A percentile compares a stretch with the other conserved stretches of the same genome.
Evolutionary conservation across 2,797 vertebrate species (phyloP).

Genomic region (Acridotheres tristis): DNA sequence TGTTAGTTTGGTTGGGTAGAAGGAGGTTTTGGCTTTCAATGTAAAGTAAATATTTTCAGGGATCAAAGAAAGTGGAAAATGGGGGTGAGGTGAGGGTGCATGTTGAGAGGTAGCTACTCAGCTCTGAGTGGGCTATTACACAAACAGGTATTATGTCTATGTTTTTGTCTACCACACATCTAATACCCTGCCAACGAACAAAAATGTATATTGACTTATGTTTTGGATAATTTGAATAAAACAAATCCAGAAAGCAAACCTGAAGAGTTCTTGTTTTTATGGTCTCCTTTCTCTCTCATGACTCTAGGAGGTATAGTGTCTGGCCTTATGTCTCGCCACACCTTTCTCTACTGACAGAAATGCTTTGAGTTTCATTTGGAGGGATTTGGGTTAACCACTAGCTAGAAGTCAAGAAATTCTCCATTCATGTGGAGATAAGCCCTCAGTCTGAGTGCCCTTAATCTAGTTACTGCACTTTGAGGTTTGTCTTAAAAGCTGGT

Average conservation of each 20-base stretch:
- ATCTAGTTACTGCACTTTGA: background rate
- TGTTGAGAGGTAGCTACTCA: background rate
- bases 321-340: background rate
- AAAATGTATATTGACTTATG: background rate
- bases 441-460: background rate
- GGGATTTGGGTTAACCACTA: background rate
- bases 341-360: background rate
- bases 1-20: constrained; percentile 19
- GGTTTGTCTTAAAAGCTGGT: background rate
- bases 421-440: background rate
- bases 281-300: background rate
- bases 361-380: background rate
- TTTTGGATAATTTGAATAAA: background rate
- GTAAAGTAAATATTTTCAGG: constrained; percentile 27
- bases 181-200: background rate
- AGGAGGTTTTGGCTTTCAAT: constrained; percentile 20
- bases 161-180: background rate
- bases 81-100: background rate
- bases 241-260: background rate
- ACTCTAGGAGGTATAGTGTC: background rate
- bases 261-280: background rate
- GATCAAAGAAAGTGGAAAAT: constrained; percentile 9
- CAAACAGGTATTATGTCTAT: background rate
- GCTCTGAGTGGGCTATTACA: background rate
- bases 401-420: background rate